Conservation (phyloP, 1,140 invertebrate genomes). For the Drosophila nannoptera region DNA sequence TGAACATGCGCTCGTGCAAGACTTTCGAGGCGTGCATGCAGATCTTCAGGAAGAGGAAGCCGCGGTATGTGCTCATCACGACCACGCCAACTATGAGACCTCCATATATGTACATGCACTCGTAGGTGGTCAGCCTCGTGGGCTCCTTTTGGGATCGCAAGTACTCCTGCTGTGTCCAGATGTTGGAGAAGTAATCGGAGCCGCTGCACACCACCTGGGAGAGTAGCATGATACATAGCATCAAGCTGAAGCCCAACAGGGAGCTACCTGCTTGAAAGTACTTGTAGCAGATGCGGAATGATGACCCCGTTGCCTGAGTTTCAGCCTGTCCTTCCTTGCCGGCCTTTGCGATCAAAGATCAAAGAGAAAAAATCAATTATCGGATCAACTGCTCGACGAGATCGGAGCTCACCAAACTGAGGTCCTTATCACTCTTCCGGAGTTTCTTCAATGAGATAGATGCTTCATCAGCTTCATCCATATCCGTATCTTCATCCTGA, state of each 20-base stretch:
- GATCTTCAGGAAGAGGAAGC: conserved; percentile 87
- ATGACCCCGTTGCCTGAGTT: conserved; percentile 81
- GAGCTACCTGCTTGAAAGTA: conserved; percentile 86
- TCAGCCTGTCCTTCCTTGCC: conserved; percentile 79
- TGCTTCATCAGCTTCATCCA: conserved; percentile 53
- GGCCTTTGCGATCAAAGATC: conserved; percentile 2
- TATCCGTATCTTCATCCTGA: conserved; percentile 66
- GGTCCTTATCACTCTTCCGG: conserved; percentile 30
- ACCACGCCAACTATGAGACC: conserved; percentile 69
- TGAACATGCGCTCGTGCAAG: conserved; percentile 92
- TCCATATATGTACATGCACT: conserved; percentile 77
- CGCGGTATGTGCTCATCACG: conserved; percentile 81
- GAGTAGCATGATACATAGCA: conserved; percentile 83
- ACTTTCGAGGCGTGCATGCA: conserved; percentile 88
- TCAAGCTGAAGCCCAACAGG: conserved; percentile 80
- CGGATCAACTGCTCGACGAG: not conserved
- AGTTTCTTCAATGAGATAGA: conserved; percentile 51
- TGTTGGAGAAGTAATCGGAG: conserved; percentile 89
- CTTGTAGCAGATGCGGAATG: conserved; percentile 81
- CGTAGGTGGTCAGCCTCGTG: conserved; percentile 61
- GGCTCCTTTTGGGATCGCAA: conserved; percentile 64
- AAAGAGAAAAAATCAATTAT: too few relatives aligned
- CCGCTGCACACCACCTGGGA: conserved; percentile 85
- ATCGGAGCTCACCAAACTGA: conserved; percentile 30
- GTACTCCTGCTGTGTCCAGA: conserved; percentile 83